These are phyloP conservation scores for Coenonympha arcania DNA, from an alignment of 2,888 invertebrate genomes.

Conservation along the genomic window DNA sequence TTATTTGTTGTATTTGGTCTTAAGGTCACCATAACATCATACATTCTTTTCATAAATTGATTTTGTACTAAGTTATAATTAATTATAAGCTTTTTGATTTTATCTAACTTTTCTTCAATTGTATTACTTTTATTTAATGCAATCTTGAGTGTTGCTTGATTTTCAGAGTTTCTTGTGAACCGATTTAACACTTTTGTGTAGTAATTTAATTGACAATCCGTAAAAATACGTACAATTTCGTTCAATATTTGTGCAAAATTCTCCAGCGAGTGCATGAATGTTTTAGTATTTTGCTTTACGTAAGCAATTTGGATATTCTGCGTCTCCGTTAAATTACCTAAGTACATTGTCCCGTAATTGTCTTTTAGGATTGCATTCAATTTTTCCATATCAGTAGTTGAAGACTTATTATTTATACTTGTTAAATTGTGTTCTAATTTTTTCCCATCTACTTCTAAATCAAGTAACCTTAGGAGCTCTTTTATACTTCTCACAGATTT, in stretches of 20 bases:
- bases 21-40: slow-evolving; percentile 37
- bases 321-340: slow-evolving; percentile 33
- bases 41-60: slow-evolving; percentile 48
- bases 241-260: slow-evolving; percentile 48
- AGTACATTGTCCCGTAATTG: slow-evolving; percentile 25
- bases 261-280: slow-evolving; percentile 46
- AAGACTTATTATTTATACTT: slow-evolving; percentile 19
- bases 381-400: slow-evolving; percentile 37
- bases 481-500: slow-evolving; percentile 49
- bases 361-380: slow-evolving; percentile 43
- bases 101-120: slow-evolving; percentile 33
- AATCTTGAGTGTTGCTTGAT: neutral
- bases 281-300: slow-evolving; percentile 45
- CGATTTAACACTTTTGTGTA: slow-evolving; percentile 8
- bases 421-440: slow-evolving; percentile 20
- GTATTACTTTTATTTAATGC: slow-evolving; percentile 9
- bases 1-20: slow-evolving; percentile 25
- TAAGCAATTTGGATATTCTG: slow-evolving; percentile 43
- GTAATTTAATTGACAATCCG: slow-evolving; percentile 24
- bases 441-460: slow-evolving; percentile 16
- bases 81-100: slow-evolving; percentile 40
- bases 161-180: slow-evolving; percentile 17
- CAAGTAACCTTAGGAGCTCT: slow-evolving; percentile 31
- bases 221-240: slow-evolving; percentile 43
- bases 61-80: slow-evolving; percentile 52